Evolutionary conservation across 2,888 invertebrate genomes (phyloP).

Genomic region (Agriopis aurantiaria): DNA sequence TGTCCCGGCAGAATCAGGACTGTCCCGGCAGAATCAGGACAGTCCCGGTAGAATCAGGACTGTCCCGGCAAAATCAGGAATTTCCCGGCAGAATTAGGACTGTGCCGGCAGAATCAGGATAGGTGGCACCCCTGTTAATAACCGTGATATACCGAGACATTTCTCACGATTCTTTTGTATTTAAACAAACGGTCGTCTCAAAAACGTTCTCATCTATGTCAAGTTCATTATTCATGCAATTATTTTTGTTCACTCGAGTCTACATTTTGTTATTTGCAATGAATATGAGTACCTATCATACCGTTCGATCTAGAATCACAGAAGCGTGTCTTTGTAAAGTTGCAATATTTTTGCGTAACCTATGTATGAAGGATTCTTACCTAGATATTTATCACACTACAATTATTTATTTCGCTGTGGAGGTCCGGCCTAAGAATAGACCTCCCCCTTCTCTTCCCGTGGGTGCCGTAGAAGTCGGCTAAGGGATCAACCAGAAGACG

Average conservation of each 20-base stretch:
- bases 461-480: too few relatives aligned
- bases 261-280: background rate
- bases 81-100: too few relatives aligned
- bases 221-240: constrained; percentile 55
- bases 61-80: too few relatives aligned
- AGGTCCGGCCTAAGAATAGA: too few relatives aligned
- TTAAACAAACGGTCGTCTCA: constrained; percentile 10
- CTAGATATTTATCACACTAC: too few relatives aligned
- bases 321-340: background rate
- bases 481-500: too few relatives aligned
- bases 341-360: background rate
- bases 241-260: constrained; percentile 45
- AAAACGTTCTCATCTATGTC: constrained; percentile 52
- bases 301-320: constrained; percentile 10
- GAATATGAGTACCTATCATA: constrained; percentile 3
- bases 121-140: background rate
- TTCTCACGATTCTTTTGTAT: constrained; percentile 27
- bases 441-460: too few relatives aligned
- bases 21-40: too few relatives aligned
- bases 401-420: too few relatives aligned
- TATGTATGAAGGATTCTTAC: background rate
- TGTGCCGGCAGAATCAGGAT: too few relatives aligned
- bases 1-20: too few relatives aligned
- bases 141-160: constrained; percentile 6
- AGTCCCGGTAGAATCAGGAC: too few relatives aligned